Percentiles rank a stretch among this genome's conserved stretches.
These are phyloP conservation scores for Ceyx cyanopectus DNA, from an alignment of 2,113 vertebrate genomes.

Conservation along the genomic window DNA sequence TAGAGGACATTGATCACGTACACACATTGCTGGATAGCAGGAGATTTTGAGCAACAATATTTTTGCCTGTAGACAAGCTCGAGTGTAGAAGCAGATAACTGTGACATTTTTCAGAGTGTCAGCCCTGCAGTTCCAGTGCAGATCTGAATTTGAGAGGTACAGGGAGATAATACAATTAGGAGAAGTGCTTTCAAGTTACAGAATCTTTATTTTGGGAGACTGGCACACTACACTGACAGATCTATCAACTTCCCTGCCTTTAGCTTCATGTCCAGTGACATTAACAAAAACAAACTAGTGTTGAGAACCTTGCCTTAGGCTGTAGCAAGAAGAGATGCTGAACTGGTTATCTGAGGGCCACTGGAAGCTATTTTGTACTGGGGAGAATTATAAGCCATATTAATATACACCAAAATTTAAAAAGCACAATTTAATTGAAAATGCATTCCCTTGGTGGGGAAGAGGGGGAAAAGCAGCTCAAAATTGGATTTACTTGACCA, in stretches of 20 bases:
- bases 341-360: neutral
- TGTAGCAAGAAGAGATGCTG: neutral
- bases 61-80: neutral
- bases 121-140: neutral
- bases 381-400: neutral
- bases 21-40: neutral
- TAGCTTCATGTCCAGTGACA: neutral
- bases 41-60: neutral
- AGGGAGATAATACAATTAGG: neutral
- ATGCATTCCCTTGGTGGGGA: neutral
- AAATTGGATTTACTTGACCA: slow-evolving; percentile 44
- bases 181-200: neutral
- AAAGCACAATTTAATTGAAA: slow-evolving; percentile 22
- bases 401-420: neutral
- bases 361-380: slow-evolving; percentile 1
- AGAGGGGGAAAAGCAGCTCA: neutral
- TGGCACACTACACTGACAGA: fast-evolving
- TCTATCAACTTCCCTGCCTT: neutral
- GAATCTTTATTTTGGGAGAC: neutral
- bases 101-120: slow-evolving; percentile 36
- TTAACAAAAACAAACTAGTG: neutral
- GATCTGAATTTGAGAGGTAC: neutral
- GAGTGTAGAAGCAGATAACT: neutral
- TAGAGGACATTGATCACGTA: neutral
- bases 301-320: neutral